Conservation (phyloP, 2,888 invertebrate species). For the Synergus umbraculus region DNA sequence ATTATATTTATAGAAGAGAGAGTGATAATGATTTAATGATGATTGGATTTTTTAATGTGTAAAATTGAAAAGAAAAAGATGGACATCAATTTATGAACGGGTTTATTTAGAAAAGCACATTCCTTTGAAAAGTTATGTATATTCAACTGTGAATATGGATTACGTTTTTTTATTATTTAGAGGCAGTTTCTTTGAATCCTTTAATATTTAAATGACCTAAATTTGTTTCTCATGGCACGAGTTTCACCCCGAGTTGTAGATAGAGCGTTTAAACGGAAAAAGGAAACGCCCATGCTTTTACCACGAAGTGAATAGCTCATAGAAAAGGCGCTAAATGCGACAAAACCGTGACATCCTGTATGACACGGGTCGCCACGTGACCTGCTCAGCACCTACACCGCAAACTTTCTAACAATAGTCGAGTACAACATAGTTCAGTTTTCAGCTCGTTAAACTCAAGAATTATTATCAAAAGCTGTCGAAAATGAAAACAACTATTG, state of each 20-base stretch:
- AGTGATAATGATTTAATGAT: background rate
- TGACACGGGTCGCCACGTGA: slow-evolving; percentile 73
- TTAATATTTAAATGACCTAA: slow-evolving; percentile 22
- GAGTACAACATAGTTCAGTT: slow-evolving; percentile 15
- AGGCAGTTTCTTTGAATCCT: background rate
- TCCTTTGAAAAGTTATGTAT: background rate
- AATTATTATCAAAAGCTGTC: background rate
- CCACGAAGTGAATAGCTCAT: slow-evolving; percentile 61
- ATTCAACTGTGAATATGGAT: background rate
- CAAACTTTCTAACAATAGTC: slow-evolving; percentile 50
- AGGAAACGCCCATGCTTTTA: slow-evolving; percentile 72
- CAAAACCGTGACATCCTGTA: slow-evolving; percentile 73
- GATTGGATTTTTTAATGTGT: background rate
- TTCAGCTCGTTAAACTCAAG: slow-evolving; percentile 7
- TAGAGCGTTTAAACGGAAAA: slow-evolving; percentile 55
- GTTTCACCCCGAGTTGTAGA: slow-evolving; percentile 50
- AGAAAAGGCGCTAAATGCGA: slow-evolving; percentile 69
- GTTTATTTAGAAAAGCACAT: background rate
- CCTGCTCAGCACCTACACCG: slow-evolving; percentile 61
- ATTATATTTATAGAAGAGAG: background rate
- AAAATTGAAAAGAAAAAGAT: background rate
- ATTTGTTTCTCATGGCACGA: slow-evolving; percentile 60
- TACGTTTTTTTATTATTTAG: background rate
- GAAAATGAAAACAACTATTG: background rate
- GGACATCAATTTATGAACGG: background rate